A percentile compares a stretch with the other conserved stretches of the same genome.
Evolutionary conservation across 2,113 vertebrate species (phyloP).

Genomic region (Oreamnos americanus): DNA sequence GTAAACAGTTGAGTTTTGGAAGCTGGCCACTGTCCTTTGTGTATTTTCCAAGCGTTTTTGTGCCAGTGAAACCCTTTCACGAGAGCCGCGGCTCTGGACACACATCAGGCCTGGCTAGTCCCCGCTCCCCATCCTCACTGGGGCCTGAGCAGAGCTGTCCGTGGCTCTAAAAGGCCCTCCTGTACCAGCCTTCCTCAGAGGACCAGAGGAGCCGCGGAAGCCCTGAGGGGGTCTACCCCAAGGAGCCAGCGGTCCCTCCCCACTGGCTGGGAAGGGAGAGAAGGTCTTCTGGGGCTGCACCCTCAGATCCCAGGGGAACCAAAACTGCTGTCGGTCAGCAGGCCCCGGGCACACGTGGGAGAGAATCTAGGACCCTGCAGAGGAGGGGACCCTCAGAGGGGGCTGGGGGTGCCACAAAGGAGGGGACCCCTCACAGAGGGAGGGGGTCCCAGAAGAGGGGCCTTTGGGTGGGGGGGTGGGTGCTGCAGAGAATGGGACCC

Average conservation of each 20-base stretch:
- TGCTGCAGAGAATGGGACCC: too few relatives aligned
- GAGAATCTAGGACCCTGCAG: not conserved
- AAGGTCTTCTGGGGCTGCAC: too few relatives aligned
- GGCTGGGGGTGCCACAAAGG: not conserved
- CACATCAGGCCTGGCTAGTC: not conserved
- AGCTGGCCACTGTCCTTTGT: conserved; percentile 76
- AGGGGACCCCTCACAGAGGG: not conserved
- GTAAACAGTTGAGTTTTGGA: conserved; percentile 81
- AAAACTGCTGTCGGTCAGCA: not conserved
- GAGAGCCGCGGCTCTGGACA: not conserved
- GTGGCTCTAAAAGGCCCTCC: not conserved
- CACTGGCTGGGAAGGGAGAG: not conserved
- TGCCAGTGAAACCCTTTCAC: conserved; percentile 49
- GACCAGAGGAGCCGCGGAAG: accelerated
- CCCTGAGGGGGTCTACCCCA: not conserved
- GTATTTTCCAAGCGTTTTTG: conserved; percentile 57
- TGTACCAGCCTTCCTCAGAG: not conserved
- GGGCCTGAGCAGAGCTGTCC: accelerated
- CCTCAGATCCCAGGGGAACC: not conserved
- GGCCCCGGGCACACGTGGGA: not conserved
- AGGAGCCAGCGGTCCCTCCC: not conserved
- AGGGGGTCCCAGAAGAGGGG: not conserved
- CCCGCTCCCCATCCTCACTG: not conserved
- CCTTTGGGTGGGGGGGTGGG: not conserved
- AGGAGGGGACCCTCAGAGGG: not conserved